phyloP scores from a whole-genome alignment of 1,140 invertebrate species.

The Ruditapes philippinarum region DNA sequence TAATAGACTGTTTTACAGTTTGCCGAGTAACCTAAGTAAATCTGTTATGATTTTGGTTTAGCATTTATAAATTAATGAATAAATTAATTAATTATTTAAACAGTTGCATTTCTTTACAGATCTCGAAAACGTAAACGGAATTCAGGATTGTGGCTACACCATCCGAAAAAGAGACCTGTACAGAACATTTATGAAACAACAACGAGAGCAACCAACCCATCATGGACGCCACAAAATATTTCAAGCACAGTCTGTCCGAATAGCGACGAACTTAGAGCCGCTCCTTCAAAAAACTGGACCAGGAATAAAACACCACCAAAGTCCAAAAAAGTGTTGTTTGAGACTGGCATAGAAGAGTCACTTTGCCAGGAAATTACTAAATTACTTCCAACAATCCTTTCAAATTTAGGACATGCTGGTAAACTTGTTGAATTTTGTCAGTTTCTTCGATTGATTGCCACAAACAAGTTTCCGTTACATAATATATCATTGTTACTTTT shows the following conservation, averaged over 20 bases:
- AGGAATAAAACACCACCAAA: background rate
- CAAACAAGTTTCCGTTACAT: background rate
- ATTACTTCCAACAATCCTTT: background rate
- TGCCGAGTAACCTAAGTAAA: too few species aligned
- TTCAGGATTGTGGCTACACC: too few species aligned
- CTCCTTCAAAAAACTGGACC: background rate
- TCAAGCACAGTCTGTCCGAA: background rate
- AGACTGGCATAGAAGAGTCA: background rate
- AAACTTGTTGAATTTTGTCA: background rate
- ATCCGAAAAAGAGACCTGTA: too few species aligned
- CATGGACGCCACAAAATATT: background rate
- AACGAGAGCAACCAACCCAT: too few species aligned
- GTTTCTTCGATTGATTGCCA: background rate
- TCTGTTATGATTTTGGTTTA: too few species aligned
- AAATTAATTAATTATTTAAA: too few species aligned
- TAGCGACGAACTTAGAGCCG: background rate
- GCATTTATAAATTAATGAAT: too few species aligned
- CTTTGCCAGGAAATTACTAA: background rate
- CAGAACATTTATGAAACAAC: too few species aligned
- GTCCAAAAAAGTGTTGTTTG: background rate
- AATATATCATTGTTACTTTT: constrained; percentile 12
- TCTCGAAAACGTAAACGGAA: too few species aligned
- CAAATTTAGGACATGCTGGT: background rate
- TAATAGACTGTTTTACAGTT: too few species aligned
- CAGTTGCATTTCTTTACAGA: too few species aligned